These are phyloP conservation scores for Ceratitis capitata DNA, from an alignment of 1,140 invertebrate species.

Conservation along the genomic window DNA sequence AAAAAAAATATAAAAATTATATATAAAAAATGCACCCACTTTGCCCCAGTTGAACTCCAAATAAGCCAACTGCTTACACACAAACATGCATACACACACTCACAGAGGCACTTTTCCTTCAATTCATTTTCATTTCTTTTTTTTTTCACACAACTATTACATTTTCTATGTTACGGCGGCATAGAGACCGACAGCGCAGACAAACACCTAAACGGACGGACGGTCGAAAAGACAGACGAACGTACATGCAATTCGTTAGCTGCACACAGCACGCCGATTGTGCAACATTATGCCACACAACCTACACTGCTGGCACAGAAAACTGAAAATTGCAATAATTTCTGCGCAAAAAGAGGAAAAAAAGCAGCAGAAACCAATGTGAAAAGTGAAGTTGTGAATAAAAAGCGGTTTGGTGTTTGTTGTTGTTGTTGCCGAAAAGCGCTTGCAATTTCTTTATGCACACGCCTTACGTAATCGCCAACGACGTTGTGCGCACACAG, in stretches of 20 bases:
- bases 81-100: not conserved
- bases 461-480: slow-evolving; percentile 18
- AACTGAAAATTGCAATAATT: not conserved
- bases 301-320: slow-evolving; percentile 26
- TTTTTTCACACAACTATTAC: slow-evolving; percentile 3
- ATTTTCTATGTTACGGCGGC: not conserved
- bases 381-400: slow-evolving; percentile 34
- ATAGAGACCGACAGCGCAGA: not conserved
- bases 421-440: slow-evolving; percentile 12
- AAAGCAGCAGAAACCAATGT: not conserved
- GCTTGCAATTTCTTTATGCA: slow-evolving; percentile 16
- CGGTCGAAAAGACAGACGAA: not conserved
- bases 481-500: not conserved
- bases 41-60: slow-evolving; percentile 34
- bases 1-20: not conserved
- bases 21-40: not conserved
- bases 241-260: not conserved
- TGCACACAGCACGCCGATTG: not conserved
- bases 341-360: not conserved
- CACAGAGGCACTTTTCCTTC: not conserved
- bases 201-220: not conserved
- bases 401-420: slow-evolving; percentile 2
- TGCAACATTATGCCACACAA: slow-evolving; percentile 23
- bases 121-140: not conserved
- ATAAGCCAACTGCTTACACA: not conserved